Evolutionary conservation across 2,797 vertebrate genomes (phyloP).

Genomic region (Cirrhinus mrigala): DNA sequence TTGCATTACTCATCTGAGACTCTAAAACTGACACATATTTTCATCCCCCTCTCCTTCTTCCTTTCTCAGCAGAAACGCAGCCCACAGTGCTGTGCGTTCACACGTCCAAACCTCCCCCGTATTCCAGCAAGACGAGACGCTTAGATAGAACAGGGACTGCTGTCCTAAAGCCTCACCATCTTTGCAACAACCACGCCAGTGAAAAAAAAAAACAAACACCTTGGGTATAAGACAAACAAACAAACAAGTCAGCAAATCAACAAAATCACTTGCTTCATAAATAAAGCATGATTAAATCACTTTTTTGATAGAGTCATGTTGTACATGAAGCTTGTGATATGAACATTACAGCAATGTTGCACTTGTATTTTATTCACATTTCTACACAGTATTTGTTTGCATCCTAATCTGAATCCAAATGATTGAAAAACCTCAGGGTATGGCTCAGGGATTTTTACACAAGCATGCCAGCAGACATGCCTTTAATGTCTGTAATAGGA

Average conservation of each 20-base stretch:
- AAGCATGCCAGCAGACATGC: conserved; percentile 20
- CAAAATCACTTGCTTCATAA: neutral
- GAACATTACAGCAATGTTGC: conserved; percentile 5
- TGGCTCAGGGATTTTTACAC: conserved; percentile 30
- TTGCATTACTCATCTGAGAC: conserved; percentile 52
- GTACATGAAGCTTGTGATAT: neutral
- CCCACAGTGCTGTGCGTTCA: conserved; percentile 43
- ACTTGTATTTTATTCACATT: neutral
- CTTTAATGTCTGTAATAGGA: conserved; percentile 43
- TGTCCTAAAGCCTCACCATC: conserved; percentile 35
- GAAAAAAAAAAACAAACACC: conserved; percentile 45
- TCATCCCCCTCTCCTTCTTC: conserved; percentile 56
- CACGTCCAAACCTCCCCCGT: conserved; percentile 45
- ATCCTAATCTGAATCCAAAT: conserved; percentile 13
- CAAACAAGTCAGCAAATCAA: conserved; percentile 23
- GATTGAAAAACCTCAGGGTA: conserved; percentile 26
- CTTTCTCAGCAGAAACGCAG: conserved; percentile 66
- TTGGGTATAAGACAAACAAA: conserved; percentile 41
- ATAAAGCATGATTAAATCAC: conserved; percentile 7
- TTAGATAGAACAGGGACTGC: conserved; percentile 35
- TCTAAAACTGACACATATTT: conserved; percentile 53
- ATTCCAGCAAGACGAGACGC: conserved; percentile 37
- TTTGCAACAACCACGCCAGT: conserved; percentile 13
- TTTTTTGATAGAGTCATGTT: neutral
- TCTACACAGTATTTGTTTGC: neutral